These are phyloP conservation scores for Balaeniceps rex DNA, from an alignment of 2,113 vertebrate species.

Conservation along the genomic window DNA sequence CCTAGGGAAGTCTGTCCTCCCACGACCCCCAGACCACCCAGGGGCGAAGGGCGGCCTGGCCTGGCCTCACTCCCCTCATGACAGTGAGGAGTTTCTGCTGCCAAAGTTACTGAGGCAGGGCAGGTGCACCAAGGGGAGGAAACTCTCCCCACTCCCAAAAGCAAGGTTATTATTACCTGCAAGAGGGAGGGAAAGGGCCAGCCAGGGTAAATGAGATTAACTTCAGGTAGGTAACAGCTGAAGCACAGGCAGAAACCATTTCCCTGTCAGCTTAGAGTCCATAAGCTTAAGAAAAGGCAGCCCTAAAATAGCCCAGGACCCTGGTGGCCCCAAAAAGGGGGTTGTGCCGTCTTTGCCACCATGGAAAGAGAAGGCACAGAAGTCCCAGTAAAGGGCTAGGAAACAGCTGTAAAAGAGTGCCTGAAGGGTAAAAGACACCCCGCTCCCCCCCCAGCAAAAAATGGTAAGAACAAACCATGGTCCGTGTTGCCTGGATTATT, in stretches of 20 bases:
- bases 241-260: not conserved
- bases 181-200: not conserved
- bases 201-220: not conserved
- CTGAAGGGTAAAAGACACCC: not conserved
- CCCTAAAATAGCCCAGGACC: not conserved
- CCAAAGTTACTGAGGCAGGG: not conserved
- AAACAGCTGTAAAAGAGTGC: not conserved
- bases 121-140: rapidly evolving
- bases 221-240: not conserved
- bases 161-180: not conserved
- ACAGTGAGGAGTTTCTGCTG: not conserved
- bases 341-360: not conserved
- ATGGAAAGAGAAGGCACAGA: not conserved
- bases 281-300: not conserved
- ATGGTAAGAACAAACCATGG: rapidly evolving
- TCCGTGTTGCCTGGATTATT: not conserved
- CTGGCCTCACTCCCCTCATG: rapidly evolving
- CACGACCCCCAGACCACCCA: rapidly evolving
- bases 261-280: not conserved
- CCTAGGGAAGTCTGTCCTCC: rapidly evolving
- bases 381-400: not conserved
- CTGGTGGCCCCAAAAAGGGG: not conserved
- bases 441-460: not conserved
- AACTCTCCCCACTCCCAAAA: not conserved
- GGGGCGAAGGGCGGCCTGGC: rapidly evolving